Percentiles rank a stretch among this genome's conserved stretches.
Conservation (phyloP, 2,888 invertebrate genomes). For the Lamellibrachia columna region DNA sequence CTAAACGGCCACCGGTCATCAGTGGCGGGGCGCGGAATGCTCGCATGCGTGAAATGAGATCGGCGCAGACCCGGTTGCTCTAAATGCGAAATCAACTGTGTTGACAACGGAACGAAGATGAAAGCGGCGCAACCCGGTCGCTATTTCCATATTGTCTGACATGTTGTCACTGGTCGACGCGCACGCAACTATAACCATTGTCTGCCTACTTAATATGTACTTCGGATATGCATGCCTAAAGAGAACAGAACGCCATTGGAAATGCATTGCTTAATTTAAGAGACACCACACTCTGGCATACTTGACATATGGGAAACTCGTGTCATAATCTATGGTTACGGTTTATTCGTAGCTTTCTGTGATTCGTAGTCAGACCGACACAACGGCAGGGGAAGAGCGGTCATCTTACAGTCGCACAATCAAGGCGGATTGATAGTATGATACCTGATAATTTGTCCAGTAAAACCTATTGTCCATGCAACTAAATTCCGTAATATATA, state of each 20-base stretch:
- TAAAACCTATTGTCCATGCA: too few species aligned
- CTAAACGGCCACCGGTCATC: conserved; percentile 16
- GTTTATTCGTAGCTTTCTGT: too few species aligned
- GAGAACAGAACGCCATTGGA: background rate
- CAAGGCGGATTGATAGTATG: too few species aligned
- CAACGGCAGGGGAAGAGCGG: too few species aligned
- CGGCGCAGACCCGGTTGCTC: background rate
- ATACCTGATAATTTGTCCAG: too few species aligned
- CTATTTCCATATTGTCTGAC: conserved; percentile 16
- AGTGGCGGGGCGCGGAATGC: background rate
- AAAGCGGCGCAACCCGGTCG: background rate
- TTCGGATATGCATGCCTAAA: conserved; percentile 11
- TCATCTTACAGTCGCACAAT: too few species aligned
- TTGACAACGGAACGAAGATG: conserved; percentile 16
- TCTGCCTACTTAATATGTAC: conserved; percentile 6
- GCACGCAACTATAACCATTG: conserved; percentile 3
- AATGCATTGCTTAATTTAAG: background rate
- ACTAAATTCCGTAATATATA: too few species aligned
- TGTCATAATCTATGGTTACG: too few species aligned
- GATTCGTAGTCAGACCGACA: too few species aligned
- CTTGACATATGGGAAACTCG: background rate
- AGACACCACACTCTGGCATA: background rate
- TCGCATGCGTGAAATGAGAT: conserved; percentile 1
- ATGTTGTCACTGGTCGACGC: background rate
- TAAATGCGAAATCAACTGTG: background rate